Conservation (phyloP, 2,888 invertebrate species). For the Cantharis rustica region DNA sequence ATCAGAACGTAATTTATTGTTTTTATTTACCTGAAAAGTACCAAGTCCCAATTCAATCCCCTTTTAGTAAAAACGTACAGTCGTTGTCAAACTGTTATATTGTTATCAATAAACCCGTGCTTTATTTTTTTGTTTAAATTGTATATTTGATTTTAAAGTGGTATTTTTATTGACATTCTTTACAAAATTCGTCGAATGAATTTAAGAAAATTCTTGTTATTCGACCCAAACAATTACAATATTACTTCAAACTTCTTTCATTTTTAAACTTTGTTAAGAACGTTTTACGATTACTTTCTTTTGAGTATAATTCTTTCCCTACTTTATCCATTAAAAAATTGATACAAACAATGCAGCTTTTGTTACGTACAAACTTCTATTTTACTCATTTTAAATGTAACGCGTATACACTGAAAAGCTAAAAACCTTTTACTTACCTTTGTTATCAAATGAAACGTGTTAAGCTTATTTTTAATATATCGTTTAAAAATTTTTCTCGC, state of each 20-base stretch:
- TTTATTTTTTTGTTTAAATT: constrained; percentile 35
- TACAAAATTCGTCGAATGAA: constrained; percentile 35
- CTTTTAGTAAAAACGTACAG: constrained; percentile 14
- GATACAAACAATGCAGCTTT: constrained; percentile 26
- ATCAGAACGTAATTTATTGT: constrained; percentile 47
- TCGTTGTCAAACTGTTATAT: constrained; percentile 34
- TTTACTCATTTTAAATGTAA: constrained; percentile 5
- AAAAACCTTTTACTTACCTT: constrained; percentile 1
- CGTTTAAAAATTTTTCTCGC: neutral
- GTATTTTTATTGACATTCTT: constrained; percentile 43
- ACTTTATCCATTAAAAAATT: constrained; percentile 27
- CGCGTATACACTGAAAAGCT: neutral
- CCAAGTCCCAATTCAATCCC: constrained; percentile 7
- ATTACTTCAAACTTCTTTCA: constrained; percentile 29
- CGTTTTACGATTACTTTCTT: constrained; percentile 18
- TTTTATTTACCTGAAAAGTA: constrained; percentile 44
- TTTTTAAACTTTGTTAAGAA: constrained; percentile 28
- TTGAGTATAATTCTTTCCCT: constrained; percentile 16
- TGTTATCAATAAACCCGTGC: constrained; percentile 34
- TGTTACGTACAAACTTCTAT: constrained; percentile 19
- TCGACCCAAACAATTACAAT: constrained; percentile 37
- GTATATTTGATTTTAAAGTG: constrained; percentile 39
- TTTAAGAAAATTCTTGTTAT: constrained; percentile 39
- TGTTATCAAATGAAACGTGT: neutral
- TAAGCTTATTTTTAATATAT: constrained; percentile 13